phyloP scores from a whole-genome alignment of 2,113 vertebrate genomes.

The Thinocorus orbignyianus region DNA sequence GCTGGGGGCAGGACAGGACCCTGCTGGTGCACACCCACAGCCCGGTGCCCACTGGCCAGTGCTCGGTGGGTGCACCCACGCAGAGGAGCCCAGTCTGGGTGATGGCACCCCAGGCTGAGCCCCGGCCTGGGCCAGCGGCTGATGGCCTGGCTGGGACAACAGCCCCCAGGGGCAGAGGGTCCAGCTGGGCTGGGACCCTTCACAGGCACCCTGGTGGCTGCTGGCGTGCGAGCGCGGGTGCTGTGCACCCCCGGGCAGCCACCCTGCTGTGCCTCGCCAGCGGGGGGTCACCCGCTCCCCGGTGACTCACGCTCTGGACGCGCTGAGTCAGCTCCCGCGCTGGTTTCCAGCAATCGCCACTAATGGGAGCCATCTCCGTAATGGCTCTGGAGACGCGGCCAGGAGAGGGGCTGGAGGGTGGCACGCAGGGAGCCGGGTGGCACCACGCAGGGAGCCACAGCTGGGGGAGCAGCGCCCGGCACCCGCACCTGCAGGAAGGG shows the following conservation, averaged over 20 bases:
- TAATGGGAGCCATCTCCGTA: not conserved
- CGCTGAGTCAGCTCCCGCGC: not conserved
- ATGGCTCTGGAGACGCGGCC: not conserved
- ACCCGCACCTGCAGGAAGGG: rapidly evolving
- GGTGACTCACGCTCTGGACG: conserved; percentile 7
- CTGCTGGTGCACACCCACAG: rapidly evolving
- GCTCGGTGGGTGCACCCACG: rapidly evolving
- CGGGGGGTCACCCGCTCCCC: not conserved
- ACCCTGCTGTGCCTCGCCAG: not conserved
- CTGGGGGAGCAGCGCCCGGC: not conserved
- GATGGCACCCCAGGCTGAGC: not conserved
- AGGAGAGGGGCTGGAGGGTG: not conserved
- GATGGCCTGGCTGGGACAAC: rapidly evolving
- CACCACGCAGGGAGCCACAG: not conserved
- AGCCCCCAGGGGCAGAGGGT: not conserved
- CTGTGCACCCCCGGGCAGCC: not conserved
- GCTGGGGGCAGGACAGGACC: not conserved
- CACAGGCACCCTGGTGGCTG: rapidly evolving
- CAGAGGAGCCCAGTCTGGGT: rapidly evolving
- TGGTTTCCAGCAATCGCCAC: not conserved
- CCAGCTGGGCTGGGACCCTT: rapidly evolving
- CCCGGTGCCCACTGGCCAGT: rapidly evolving
- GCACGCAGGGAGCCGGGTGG: not conserved
- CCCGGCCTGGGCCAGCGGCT: rapidly evolving
- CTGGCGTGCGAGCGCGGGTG: rapidly evolving